Conservation (phyloP, 2,888 invertebrate genomes). For the Microctonus hyperodae region DNA sequence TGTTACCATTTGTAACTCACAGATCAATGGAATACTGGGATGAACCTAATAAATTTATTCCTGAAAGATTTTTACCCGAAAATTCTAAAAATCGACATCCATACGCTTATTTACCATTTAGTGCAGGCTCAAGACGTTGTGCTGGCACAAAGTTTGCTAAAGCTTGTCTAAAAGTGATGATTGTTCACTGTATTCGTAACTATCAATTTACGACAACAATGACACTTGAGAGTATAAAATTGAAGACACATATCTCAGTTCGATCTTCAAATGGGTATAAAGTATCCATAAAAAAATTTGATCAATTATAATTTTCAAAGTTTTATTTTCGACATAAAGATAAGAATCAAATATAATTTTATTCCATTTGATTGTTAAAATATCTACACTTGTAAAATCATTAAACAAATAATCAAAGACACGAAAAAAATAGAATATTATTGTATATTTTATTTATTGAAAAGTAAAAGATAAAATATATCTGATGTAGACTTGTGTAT, state of each 20-base stretch:
- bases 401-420: too few species aligned
- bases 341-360: too few species aligned
- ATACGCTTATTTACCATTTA: constrained; percentile 43
- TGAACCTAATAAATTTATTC: constrained; percentile 44
- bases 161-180: constrained; percentile 42
- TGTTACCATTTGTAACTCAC: constrained; percentile 41
- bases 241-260: constrained; percentile 42
- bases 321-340: too few species aligned
- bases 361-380: too few species aligned
- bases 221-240: constrained; percentile 34
- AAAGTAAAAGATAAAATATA: too few species aligned
- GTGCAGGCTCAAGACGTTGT: constrained; percentile 40
- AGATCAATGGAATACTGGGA: constrained; percentile 43
- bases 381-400: too few species aligned
- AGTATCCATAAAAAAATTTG: constrained; percentile 35
- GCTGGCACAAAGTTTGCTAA: constrained; percentile 42
- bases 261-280: constrained; percentile 40
- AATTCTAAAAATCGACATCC: constrained; percentile 41
- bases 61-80: constrained; percentile 45
- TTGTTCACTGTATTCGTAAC: constrained; percentile 41
- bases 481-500: too few species aligned
- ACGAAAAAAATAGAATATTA: too few species aligned
- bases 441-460: too few species aligned
- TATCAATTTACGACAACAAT: constrained; percentile 34
- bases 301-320: too few species aligned